Percentiles rank a stretch among this genome's conserved stretches.
phyloP scores from a whole-genome alignment of 2,113 vertebrate species.

The Tragelaphus strepsiceros region DNA sequence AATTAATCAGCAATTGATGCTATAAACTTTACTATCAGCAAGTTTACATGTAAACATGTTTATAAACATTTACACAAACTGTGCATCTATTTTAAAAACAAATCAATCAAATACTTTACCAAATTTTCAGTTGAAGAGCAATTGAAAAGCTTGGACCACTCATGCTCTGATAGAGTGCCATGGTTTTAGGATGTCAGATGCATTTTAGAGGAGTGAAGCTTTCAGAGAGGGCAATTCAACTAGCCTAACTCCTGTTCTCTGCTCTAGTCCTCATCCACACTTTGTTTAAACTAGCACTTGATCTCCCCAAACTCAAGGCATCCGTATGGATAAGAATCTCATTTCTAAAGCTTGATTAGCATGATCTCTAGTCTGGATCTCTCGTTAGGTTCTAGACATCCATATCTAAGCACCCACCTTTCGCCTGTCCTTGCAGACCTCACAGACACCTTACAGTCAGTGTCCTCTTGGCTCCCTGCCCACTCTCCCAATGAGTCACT shows the following conservation, averaged over 20 bases:
- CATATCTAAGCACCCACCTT: not conserved
- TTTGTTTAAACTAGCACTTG: not conserved
- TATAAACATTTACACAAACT: not conserved
- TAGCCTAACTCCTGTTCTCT: not conserved
- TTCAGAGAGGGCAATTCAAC: not conserved
- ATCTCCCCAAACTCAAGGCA: not conserved
- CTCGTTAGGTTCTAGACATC: not conserved
- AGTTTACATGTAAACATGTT: not conserved
- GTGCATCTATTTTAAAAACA: not conserved
- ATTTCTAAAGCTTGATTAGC: not conserved
- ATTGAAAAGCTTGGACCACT: not conserved
- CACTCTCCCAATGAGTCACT: not conserved
- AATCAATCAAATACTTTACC: not conserved
- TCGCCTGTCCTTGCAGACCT: not conserved
- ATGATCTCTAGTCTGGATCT: not conserved
- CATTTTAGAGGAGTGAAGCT: not conserved
- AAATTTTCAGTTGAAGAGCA: not conserved
- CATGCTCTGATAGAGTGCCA: not conserved
- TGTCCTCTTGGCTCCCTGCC: not conserved
- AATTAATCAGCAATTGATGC: not conserved
- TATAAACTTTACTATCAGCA: not conserved
- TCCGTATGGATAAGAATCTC: not conserved
- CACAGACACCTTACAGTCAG: not conserved
- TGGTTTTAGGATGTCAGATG: not conserved
- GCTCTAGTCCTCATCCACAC: not conserved